Conservation (phyloP, 1,140 invertebrate genomes). For the Whitmania pigra region DNA sequence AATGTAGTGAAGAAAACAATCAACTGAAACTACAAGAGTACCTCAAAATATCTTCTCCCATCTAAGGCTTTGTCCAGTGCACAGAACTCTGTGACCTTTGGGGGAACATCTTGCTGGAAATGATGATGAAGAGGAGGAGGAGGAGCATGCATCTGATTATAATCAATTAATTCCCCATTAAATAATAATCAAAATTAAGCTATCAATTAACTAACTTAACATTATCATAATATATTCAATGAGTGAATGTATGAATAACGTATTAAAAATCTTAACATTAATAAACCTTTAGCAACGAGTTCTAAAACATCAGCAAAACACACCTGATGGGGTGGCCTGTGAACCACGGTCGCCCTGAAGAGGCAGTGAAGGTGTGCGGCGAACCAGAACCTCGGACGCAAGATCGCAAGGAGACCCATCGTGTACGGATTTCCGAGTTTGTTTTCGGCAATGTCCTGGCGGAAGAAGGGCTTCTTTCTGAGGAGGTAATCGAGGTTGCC, state of each 20-base stretch:
- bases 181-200: not conserved
- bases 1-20: not conserved
- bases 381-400: conserved; percentile 88
- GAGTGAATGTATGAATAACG: too few relatives aligned
- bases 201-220: not conserved
- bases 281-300: not conserved
- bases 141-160: not conserved
- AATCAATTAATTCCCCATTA: not conserved
- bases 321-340: conserved; percentile 40
- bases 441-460: conserved; percentile 65
- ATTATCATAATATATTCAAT: not conserved
- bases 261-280: not conserved
- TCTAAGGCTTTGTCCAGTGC: conserved; percentile 92
- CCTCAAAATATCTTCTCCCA: conserved; percentile 69
- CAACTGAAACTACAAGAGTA: conserved; percentile 31
- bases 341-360: conserved; percentile 72
- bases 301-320: not conserved
- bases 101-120: not conserved
- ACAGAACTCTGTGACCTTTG: conserved; percentile 66
- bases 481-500: conserved; percentile 64
- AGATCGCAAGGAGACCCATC: conserved; percentile 59
- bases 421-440: conserved; percentile 69
- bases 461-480: conserved; percentile 70
- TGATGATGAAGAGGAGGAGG: not conserved
- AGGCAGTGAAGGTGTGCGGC: conserved; percentile 91